phyloP scores from a whole-genome alignment of 2,888 invertebrate species.

The Ectemnius lituratus region DNA sequence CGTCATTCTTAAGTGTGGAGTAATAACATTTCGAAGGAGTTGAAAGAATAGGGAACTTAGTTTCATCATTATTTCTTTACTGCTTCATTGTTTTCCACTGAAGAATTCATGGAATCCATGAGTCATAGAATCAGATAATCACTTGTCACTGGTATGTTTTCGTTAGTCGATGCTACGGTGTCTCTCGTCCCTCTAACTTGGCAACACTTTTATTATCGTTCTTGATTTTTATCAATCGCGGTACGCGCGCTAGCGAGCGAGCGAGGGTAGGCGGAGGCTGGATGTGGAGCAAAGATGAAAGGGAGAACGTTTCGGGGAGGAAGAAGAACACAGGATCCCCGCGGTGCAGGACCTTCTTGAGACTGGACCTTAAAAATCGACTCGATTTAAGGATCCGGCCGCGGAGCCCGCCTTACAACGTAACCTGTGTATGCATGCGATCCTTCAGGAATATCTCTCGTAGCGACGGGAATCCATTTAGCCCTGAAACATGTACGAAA shows the following conservation, averaged over 20 bases:
- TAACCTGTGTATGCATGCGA: conserved; percentile 56
- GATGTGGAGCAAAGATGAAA: conserved; percentile 65
- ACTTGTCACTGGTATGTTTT: too few species aligned
- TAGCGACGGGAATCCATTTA: conserved; percentile 58
- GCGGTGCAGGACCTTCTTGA: conserved; percentile 66
- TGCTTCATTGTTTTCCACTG: too few species aligned
- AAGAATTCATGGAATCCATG: too few species aligned
- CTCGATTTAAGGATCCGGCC: conserved; percentile 70
- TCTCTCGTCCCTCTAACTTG: background rate
- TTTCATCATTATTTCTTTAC: background rate
- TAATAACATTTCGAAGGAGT: background rate
- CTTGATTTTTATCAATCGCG: conserved; percentile 58
- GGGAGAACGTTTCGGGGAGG: conserved; percentile 71
- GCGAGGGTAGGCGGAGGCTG: conserved; percentile 17
- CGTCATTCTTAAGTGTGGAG: background rate
- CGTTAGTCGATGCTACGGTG: too few species aligned
- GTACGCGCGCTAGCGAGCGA: background rate
- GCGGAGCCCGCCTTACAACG: conserved; percentile 49
- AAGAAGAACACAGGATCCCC: conserved; percentile 74
- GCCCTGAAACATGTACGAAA: conserved; percentile 52
- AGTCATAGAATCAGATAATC: too few species aligned
- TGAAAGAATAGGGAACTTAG: background rate
- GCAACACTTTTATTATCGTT: conserved; percentile 12
- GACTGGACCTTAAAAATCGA: conserved; percentile 71
- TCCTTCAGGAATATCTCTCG: conserved; percentile 57